Evolutionary conservation across 2,888 invertebrate genomes (phyloP), one percentile per base, ranked within the genome.

Genomic region (Nowickia ferox): DNA sequence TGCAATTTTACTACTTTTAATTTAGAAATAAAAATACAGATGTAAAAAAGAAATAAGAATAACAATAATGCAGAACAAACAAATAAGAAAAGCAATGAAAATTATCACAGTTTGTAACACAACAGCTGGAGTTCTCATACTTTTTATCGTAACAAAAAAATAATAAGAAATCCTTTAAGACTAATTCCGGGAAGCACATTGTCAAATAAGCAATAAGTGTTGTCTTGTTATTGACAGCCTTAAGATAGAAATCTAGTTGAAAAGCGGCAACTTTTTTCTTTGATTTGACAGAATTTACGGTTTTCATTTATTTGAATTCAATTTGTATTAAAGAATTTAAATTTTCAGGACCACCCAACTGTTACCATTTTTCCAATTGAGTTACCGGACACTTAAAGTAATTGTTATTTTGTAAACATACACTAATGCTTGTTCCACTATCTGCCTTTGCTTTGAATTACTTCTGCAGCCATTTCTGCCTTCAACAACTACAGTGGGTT

Each of bases 391-490:
- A 74, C 82, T 65, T 48, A 69, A 72, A 17, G 51, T 75, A 78
- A 74, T 82, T 74, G 57, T 82, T 80, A 59, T 82, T 85, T 75
- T 75, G 74, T 42, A 84, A 77, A 63, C 77, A 68, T 30, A 57
- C n/a, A 44, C 79, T 63, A 65, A 79, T 53, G 11, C 59, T 19
- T 71, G 51, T 75, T 57, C 6, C 11, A 65, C 75, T 22, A 42
- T 38, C 11, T 38, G 0, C 13, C n/a, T 19, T n/a, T 38, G 8
- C 30, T 30, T 30, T 30, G 30, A 44, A 17, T 42, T 19, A 44
- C 53, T 17, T 53, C 19, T 53, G 53, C 19, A 17, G 10, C n/a
- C 53, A 40, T 1, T 17, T 61, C 2, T 40, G 10, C n/a, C 30
- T 40, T 22, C 2, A 13, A 19, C 10, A 6, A 30, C 30, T 30